phyloP scores from a whole-genome alignment of 2,888 invertebrate genomes.

The Athalia cordata region DNA sequence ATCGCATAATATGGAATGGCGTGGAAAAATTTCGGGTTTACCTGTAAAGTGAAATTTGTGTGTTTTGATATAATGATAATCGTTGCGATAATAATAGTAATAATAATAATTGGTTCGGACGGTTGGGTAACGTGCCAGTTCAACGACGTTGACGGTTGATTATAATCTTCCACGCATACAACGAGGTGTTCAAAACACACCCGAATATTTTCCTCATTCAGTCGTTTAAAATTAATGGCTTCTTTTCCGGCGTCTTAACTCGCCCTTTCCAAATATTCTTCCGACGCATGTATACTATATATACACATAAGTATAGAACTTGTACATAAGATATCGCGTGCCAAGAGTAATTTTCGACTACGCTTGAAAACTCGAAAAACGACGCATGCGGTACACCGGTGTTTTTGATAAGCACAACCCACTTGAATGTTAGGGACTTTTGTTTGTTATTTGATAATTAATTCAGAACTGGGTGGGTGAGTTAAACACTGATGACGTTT shows the following conservation, averaged over 20 bases:
- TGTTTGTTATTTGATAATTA: slow-evolving; percentile 10
- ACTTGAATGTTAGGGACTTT: slow-evolving; percentile 2
- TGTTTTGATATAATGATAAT: background rate
- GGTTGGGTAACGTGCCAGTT: background rate
- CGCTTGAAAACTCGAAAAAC: slow-evolving; percentile 8
- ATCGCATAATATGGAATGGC: too few relatives aligned
- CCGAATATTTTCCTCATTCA: slow-evolving; percentile 28
- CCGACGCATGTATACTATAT: background rate
- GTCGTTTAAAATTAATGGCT: slow-evolving; percentile 39
- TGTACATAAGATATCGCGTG: slow-evolving; percentile 20
- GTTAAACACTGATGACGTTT: background rate
- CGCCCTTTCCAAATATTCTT: background rate
- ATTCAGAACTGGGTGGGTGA: background rate
- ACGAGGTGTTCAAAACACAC: slow-evolving; percentile 39
- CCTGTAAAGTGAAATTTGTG: too few relatives aligned
- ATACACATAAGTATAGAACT: background rate
- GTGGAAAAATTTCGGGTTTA: too few relatives aligned
- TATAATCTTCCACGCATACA: slow-evolving; percentile 26
- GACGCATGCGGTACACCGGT: background rate
- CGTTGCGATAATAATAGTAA: background rate
- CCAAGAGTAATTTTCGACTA: slow-evolving; percentile 23
- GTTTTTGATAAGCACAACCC: slow-evolving; percentile 40
- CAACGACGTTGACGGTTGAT: slow-evolving; percentile 16
- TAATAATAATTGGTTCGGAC: slow-evolving; percentile 23
- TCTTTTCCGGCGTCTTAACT: slow-evolving; percentile 24